These are phyloP conservation scores for Mythimna pallens DNA, from an alignment of 2,888 invertebrate species.

Conservation along the genomic window DNA sequence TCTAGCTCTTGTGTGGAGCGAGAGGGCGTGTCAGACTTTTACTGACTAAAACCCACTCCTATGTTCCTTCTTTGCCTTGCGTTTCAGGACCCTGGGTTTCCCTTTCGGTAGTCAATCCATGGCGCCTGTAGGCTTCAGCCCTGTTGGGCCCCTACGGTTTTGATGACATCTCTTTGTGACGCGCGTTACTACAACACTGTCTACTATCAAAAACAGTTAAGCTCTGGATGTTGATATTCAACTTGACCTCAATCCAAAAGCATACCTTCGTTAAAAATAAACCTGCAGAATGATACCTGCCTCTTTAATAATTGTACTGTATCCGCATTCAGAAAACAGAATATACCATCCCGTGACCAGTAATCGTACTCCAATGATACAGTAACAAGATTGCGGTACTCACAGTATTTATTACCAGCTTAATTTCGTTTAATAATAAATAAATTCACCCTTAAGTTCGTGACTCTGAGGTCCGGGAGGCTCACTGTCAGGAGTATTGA, in stretches of 20 bases:
- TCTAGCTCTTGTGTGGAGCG: no score
- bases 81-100: no score
- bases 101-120: no score
- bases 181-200: no score
- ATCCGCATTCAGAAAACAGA: constrained; percentile 6
- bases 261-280: constrained; percentile 9
- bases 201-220: no score
- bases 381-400: constrained; percentile 82
- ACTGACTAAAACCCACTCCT: no score
- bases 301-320: not conserved
- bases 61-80: no score
- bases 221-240: not conserved
- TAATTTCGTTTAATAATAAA: constrained; percentile 74
- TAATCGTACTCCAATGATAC: constrained; percentile 74
- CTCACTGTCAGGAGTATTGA: constrained; percentile 72
- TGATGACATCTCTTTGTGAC: no score
- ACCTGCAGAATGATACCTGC: constrained; percentile 12
- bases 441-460: constrained; percentile 76
- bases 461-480: constrained; percentile 47
- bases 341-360: constrained; percentile 44
- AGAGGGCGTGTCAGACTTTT: no score
- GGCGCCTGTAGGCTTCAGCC: no score
- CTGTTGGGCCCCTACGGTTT: no score
- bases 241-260: constrained; percentile 6
- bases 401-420: constrained; percentile 80